Evolutionary conservation across 2,797 vertebrate genomes (phyloP), one percentile per base, ranked within the genome.

Genomic region (Danio jaintianensis): DNA sequence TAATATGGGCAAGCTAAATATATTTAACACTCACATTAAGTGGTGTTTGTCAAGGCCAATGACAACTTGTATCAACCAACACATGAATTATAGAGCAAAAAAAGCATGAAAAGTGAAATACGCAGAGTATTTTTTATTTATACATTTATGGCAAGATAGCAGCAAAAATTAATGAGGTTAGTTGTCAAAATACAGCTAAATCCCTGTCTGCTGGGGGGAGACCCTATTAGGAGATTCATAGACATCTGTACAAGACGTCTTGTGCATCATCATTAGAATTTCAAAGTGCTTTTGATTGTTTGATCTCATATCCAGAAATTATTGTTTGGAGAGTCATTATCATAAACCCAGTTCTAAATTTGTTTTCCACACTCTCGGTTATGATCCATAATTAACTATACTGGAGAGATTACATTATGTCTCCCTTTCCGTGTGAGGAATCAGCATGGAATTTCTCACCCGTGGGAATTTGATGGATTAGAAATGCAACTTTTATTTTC

Each of bases 271-370:
- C 80, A 91, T 92, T 91, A 91, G 86, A 92, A 92, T 93, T 93
- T 93, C 90, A 93, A 93, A 93, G 91, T 90, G 79, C 76, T 86
- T 88, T 76, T 89, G 86, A 91, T 89, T 90, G 90, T 92, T 93
- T 93, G 90, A 93, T 93, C 90, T 92, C 86, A 50, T 48, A 85
- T 90, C 90, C 89, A 89, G 90, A 91, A 90, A 88, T 84, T 69
- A 87, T 91, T 92, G 92, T 90, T 86, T 70, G 77, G 55, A 87
- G 55, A 86, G 79, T 87, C 85, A 91, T 92, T 92, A 93, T 83
- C 90, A 91, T 88, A 84, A 86, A 87, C 69, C 87, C 18, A 84
- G 62, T 86, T 90, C 89, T 92, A 91, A 92, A 91, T 90, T 81
- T 84, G 79, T 82, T 82, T 87, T 89, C 86, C 84, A 85, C 85